Percentiles rank a stretch among this genome's conserved stretches.
These are phyloP conservation scores for Cyprinodon brontotheroides DNA, from an alignment of 2,113 vertebrate genomes.

Conservation along the genomic window DNA sequence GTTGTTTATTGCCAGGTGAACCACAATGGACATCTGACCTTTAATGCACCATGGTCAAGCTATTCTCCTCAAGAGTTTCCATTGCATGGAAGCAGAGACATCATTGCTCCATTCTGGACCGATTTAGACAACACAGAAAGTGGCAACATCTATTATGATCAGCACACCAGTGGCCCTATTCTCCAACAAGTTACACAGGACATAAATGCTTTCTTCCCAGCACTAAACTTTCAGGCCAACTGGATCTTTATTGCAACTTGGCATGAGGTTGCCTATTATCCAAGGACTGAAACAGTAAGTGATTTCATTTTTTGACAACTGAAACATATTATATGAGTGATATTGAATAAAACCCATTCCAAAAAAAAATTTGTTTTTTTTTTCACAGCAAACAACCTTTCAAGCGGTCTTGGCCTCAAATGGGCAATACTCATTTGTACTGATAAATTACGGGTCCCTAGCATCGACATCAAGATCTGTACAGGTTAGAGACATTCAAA, in stretches of 20 bases:
- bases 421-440: constrained; percentile 53
- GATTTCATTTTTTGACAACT: background rate
- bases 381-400: constrained; percentile 49
- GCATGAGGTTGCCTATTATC: constrained; percentile 69
- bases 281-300: constrained; percentile 43
- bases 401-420: constrained; percentile 69
- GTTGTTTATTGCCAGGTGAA: constrained; percentile 61
- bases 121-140: constrained; percentile 59
- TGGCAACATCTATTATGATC: constrained; percentile 59
- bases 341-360: background rate
- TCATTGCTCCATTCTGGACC: constrained; percentile 67
- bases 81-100: background rate
- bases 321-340: background rate
- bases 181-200: constrained; percentile 54
- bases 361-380: no score
- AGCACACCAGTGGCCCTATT: background rate
- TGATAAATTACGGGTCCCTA: constrained; percentile 72
- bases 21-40: constrained; percentile 76
- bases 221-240: background rate
- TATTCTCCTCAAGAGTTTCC: constrained; percentile 47
- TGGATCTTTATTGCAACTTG: constrained; percentile 80
- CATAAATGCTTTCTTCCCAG: constrained; percentile 66
- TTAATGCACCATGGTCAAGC: accelerated
- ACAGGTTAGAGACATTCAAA: constrained; percentile 41
- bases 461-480: accelerated